phyloP scores from a whole-genome alignment of 2,113 vertebrate genomes.

The Ammospiza caudacuta region DNA sequence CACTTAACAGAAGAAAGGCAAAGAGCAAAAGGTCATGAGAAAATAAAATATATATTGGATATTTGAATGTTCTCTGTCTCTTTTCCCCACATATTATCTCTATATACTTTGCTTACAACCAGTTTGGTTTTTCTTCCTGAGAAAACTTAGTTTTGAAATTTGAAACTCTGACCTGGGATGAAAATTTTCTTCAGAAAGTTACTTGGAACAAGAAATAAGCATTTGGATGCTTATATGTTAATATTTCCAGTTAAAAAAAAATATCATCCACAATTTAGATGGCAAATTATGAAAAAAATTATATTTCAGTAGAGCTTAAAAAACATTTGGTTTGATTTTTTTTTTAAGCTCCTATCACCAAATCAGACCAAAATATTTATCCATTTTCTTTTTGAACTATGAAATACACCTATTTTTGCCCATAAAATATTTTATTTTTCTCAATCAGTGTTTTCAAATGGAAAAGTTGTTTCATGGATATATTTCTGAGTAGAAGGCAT shows the following conservation, averaged over 20 bases:
- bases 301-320: not conserved
- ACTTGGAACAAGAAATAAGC: not conserved
- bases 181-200: not conserved
- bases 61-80: not conserved
- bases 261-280: not conserved
- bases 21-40: not conserved
- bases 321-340: not conserved
- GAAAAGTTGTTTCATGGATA: not conserved
- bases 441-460: not conserved
- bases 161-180: not conserved
- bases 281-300: not conserved
- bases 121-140: not conserved
- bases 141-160: not conserved
- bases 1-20: not conserved
- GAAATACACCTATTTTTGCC: not conserved
- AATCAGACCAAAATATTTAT: not conserved
- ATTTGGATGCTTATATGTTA: not conserved
- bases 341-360: not conserved
- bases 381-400: not conserved
- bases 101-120: not conserved
- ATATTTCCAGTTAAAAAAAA: not conserved
- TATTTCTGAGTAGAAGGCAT: not conserved
- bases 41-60: not conserved
- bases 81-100: not conserved
- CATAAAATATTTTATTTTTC: not conserved